These are phyloP conservation scores for Paramuricea clavata DNA, from an alignment of 92 coral and sea anemone genomes.

Conservation along the genomic window DNA sequence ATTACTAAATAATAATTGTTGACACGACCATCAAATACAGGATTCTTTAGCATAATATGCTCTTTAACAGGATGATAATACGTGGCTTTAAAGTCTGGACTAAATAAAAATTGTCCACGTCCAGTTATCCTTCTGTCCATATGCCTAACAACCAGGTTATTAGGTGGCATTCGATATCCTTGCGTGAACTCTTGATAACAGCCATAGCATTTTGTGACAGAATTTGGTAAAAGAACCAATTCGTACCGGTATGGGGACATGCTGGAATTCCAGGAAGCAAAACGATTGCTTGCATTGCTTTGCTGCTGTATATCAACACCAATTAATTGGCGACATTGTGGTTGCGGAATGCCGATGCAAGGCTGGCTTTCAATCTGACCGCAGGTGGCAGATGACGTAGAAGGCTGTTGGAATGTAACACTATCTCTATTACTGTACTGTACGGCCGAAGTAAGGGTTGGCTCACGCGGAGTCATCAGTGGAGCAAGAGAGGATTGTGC, in stretches of 20 bases:
- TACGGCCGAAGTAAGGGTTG: background rate
- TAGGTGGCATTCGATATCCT: conserved; percentile 22
- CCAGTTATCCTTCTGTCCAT: conserved; percentile 36
- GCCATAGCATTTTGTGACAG: conserved; percentile 35
- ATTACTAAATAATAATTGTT: no score
- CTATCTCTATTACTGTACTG: no score
- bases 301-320: background rate
- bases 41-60: conserved; percentile 12
- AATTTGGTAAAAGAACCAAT: conserved; percentile 30
- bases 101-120: conserved; percentile 31
- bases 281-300: background rate
- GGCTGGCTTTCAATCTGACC: background rate
- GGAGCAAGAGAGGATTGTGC: background rate
- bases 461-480: background rate
- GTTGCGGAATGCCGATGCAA: background rate
- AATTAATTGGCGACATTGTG: background rate
- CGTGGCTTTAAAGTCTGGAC: conserved; percentile 50
- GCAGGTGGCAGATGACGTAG: background rate
- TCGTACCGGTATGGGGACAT: conserved; percentile 47
- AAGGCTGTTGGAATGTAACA: background rate
- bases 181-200: conserved; percentile 36
- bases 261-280: conserved; percentile 39
- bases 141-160: conserved; percentile 25
- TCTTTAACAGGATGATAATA: conserved; percentile 17
- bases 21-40: conserved; percentile 20